phyloP scores from a whole-genome alignment of 1,140 invertebrate species.

The Leptestheria dahalacensis region DNA sequence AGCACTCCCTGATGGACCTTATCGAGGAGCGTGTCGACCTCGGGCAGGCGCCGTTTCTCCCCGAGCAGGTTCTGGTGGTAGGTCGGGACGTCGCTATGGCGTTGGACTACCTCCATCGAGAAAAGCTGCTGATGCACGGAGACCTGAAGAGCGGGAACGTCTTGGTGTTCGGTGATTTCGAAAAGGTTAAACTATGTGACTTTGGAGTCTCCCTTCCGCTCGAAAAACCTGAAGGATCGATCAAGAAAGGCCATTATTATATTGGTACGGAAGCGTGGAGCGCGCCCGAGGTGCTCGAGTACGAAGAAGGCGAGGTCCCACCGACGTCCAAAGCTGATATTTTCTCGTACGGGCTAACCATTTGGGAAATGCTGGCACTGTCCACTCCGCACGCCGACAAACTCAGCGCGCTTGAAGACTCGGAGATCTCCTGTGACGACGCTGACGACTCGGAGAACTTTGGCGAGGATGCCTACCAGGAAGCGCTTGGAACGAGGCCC shows the following conservation, averaged over 20 bases:
- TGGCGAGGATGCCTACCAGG: constrained; percentile 18
- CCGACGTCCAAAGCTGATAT: constrained; percentile 42
- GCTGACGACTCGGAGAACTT: constrained; percentile 15
- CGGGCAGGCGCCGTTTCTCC: constrained; percentile 39
- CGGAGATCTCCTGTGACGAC: constrained; percentile 15
- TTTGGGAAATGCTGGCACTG: constrained; percentile 68
- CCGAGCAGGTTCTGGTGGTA: constrained; percentile 45
- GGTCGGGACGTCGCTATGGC: constrained; percentile 48
- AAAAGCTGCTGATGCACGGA: constrained; percentile 54
- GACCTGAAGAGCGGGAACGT: constrained; percentile 75
- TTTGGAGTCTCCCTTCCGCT: constrained; percentile 63
- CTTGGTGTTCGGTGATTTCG: constrained; percentile 46
- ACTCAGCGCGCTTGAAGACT: constrained; percentile 10
- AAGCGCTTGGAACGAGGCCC: constrained; percentile 38
- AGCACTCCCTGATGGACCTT: constrained; percentile 36
- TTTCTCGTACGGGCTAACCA: constrained; percentile 46
- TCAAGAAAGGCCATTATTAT: constrained; percentile 13
- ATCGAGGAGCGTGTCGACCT: constrained; percentile 50
- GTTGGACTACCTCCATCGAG: constrained; percentile 59
- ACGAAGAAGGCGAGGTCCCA: constrained; percentile 2
- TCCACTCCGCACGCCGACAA: constrained; percentile 39
- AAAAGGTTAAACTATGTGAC: constrained; percentile 62
- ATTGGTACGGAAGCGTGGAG: constrained; percentile 57
- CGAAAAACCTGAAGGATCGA: constrained; percentile 37
- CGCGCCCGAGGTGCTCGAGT: constrained; percentile 50